Conservation (phyloP, 2,888 invertebrate genomes). For the Chaetoderma sp. region DNA sequence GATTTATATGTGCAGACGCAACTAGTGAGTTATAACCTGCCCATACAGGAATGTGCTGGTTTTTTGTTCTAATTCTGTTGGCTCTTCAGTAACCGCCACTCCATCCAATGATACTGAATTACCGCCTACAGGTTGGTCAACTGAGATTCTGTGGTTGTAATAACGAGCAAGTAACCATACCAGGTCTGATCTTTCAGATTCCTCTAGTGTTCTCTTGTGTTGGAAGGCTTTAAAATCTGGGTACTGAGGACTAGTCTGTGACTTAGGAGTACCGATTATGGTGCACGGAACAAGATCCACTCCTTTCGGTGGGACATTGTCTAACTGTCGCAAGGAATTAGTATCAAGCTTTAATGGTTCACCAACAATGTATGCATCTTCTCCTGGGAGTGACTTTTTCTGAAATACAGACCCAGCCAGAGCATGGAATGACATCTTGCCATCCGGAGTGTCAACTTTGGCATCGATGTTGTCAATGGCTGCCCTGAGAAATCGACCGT, state of each 20-base stretch:
- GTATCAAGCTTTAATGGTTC: too few species aligned
- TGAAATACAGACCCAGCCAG: too few species aligned
- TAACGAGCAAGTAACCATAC: background rate
- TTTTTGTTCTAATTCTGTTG: background rate
- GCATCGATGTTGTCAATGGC: too few species aligned
- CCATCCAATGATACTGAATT: background rate
- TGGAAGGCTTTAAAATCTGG: background rate
- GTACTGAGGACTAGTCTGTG: background rate
- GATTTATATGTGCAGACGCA: background rate
- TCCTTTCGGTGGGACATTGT: background rate
- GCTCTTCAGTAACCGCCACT: background rate
- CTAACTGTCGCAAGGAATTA: too few species aligned
- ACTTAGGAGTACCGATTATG: background rate
- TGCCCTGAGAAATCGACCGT: too few species aligned
- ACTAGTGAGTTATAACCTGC: conserved; percentile 14
- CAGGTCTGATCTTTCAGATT: background rate
- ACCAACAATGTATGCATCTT: too few species aligned
- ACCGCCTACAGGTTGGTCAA: background rate
- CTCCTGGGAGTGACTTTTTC: too few species aligned
- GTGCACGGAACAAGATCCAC: background rate
- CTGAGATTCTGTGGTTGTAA: background rate
- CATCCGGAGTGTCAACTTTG: too few species aligned
- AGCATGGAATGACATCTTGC: too few species aligned
- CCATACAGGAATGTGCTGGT: conserved; percentile 14
- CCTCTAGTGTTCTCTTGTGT: background rate